These are phyloP conservation scores for Unio delphinus DNA, from an alignment of 2,888 invertebrate genomes.

Conservation along the genomic window DNA sequence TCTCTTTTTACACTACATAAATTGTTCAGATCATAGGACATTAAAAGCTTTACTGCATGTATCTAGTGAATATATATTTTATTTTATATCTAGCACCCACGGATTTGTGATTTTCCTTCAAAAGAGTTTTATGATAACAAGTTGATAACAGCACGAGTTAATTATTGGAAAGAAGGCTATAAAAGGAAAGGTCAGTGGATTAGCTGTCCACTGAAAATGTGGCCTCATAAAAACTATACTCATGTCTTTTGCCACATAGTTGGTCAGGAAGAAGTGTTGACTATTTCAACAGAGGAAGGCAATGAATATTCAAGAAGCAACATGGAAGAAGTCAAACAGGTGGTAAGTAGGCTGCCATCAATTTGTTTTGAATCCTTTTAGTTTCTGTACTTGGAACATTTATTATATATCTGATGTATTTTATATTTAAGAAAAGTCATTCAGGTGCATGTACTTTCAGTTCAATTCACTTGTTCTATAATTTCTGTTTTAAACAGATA, in stretches of 20 bases:
- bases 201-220: too few species aligned
- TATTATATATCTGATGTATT: too few species aligned
- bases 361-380: too few species aligned
- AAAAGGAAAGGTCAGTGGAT: too few species aligned
- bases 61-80: constrained; percentile 3
- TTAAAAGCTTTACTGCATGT: neutral
- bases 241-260: constrained; percentile 55
- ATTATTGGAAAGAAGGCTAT: too few species aligned
- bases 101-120: constrained; percentile 58
- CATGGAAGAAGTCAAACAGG: constrained; percentile 44
- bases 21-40: too few species aligned
- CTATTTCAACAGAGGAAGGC: constrained; percentile 57
- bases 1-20: too few species aligned
- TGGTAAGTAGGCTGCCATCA: constrained; percentile 31
- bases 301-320: constrained; percentile 61
- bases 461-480: too few species aligned
- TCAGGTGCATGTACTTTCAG: neutral
- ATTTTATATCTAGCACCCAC: constrained; percentile 41
- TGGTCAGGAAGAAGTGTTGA: constrained; percentile 51
- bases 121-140: constrained; percentile 47
- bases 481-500: too few species aligned
- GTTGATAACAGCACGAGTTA: constrained; percentile 20
- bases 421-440: too few species aligned
- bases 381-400: too few species aligned
- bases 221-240: constrained; percentile 12